Evolutionary conservation across 2,113 vertebrate species (phyloP).

Genomic region (Ictidomys tridecemlineatus): DNA sequence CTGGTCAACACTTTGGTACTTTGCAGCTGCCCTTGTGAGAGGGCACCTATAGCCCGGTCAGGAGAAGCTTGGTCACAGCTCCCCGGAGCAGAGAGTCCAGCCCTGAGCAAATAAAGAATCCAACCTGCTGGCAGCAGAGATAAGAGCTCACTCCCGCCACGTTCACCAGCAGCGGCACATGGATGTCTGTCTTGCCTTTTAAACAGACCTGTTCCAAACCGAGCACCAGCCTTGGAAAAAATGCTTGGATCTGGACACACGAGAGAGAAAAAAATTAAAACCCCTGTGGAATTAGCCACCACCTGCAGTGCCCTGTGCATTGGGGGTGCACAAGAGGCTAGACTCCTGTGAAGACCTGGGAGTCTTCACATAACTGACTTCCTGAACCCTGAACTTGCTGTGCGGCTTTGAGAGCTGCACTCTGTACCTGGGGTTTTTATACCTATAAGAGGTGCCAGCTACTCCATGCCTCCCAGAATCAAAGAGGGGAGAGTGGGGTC

Average conservation of each 20-base stretch:
- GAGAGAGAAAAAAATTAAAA: background rate
- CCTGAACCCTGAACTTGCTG: background rate
- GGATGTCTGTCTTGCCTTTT: background rate
- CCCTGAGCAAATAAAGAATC: background rate
- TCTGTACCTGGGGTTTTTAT: conserved; percentile 10
- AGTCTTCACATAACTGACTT: background rate
- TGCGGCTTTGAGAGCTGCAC: background rate
- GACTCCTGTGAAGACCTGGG: background rate
- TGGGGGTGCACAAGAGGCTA: no score
- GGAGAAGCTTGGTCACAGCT: background rate
- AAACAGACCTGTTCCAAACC: background rate
- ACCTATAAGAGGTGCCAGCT: rapidly evolving
- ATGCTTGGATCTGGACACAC: background rate
- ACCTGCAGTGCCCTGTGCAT: background rate
- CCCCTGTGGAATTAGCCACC: background rate
- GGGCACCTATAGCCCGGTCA: background rate
- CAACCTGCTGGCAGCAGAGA: background rate
- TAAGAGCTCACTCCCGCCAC: no score
- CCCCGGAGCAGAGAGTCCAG: background rate
- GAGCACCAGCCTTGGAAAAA: background rate
- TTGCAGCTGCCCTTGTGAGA: background rate
- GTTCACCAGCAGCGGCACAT: rapidly evolving
- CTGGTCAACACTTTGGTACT: background rate
- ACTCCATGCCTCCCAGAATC: background rate
- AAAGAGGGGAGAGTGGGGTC: background rate